Conservation (phyloP, 2,888 invertebrate genomes). For the Orthosia gracilis region DNA sequence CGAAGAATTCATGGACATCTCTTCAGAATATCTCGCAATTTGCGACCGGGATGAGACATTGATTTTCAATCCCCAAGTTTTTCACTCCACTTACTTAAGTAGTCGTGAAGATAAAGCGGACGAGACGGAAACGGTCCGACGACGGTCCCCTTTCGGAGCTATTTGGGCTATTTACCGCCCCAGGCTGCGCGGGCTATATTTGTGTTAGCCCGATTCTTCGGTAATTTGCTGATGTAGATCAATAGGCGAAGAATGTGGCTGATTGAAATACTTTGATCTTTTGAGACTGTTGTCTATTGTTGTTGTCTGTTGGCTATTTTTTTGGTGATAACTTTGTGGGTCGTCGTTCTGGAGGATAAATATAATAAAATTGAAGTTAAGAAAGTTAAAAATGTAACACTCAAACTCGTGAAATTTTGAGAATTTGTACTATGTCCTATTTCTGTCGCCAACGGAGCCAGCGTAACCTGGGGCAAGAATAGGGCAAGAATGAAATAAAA, state of each 20-base stretch:
- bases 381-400: not conserved
- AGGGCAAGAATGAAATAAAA: not conserved
- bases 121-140: constrained; percentile 61
- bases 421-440: not conserved
- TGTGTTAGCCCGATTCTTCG: constrained; percentile 47
- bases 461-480: not conserved
- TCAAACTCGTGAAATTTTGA: not conserved
- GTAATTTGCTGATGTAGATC: constrained; percentile 63
- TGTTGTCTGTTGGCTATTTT: too few species aligned
- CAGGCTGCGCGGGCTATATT: constrained; percentile 54
- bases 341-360: not conserved
- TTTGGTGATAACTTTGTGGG: not conserved
- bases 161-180: constrained; percentile 65
- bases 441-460: not conserved
- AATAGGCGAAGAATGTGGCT: constrained; percentile 45
- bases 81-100: constrained; percentile 70
- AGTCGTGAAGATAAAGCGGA: constrained; percentile 70
- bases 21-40: constrained; percentile 64
- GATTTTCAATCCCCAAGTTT: constrained; percentile 72
- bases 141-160: constrained; percentile 56
- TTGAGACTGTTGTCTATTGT: constrained; percentile 7
- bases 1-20: constrained; percentile 52
- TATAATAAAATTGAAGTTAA: not conserved
- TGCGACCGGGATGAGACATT: constrained; percentile 68
- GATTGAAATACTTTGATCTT: constrained; percentile 54